Percentiles rank a stretch among this genome's conserved stretches.
phyloP scores from a whole-genome alignment of 1,140 invertebrate species.

The Tetragonula clypearis region DNA sequence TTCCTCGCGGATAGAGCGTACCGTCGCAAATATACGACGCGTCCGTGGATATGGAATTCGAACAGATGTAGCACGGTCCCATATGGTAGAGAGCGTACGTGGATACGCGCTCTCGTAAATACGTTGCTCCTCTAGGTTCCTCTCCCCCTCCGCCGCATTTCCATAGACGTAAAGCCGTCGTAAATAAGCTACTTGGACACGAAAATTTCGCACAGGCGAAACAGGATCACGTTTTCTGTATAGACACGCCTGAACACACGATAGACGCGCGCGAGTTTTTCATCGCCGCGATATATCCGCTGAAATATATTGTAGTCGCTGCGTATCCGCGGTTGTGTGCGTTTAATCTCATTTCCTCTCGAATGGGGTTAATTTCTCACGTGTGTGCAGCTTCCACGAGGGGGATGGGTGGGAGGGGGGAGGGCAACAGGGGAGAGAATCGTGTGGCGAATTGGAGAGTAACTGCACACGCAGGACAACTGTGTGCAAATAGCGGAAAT shows the following conservation, averaged over 20 bases:
- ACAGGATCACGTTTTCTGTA: background rate
- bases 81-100: background rate
- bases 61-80: conserved; percentile 22
- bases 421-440: too few relatives aligned
- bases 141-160: background rate
- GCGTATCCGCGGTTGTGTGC: background rate
- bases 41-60: conserved; percentile 4
- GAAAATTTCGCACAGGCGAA: conserved; percentile 1
- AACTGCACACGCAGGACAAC: too few relatives aligned
- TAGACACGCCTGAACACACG: background rate
- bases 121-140: conserved; percentile 8
- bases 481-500: too few relatives aligned
- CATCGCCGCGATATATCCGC: background rate
- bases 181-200: conserved; percentile 33
- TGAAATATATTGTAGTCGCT: background rate
- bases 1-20: background rate
- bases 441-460: background rate
- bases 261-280: background rate
- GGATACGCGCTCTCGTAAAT: conserved; percentile 12
- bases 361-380: background rate
- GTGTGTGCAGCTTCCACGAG: background rate
- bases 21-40: too few relatives aligned
- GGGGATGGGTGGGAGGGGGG: too few relatives aligned
- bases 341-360: background rate
- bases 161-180: conserved; percentile 25